Conservation (phyloP, 2,113 vertebrate species). For the Etia nguti region DNA sequence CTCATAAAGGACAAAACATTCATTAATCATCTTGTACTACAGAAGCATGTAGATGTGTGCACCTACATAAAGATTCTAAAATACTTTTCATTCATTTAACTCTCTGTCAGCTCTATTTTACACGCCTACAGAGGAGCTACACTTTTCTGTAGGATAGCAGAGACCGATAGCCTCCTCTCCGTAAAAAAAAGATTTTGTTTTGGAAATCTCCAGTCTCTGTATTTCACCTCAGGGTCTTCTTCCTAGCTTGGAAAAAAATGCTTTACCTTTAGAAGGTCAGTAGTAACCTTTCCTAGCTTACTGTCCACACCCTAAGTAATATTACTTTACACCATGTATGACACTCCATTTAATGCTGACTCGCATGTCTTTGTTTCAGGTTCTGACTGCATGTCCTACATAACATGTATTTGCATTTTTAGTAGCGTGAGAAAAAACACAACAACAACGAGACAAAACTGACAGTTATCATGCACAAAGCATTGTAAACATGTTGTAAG, state of each 20-base stretch:
- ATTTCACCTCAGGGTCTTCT: not conserved
- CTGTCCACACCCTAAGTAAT: no score
- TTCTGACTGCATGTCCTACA: not conserved
- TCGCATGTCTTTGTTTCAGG: not conserved
- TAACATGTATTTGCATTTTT: not conserved
- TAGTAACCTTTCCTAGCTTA: not conserved
- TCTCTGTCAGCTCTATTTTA: not conserved
- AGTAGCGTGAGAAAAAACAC: not conserved
- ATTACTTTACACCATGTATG: not conserved
- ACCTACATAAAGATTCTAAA: not conserved
- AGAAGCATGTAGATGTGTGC: not conserved
- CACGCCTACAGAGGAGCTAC: not conserved
- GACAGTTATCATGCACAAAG: not conserved
- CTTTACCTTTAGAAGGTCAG: not conserved
- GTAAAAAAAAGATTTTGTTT: not conserved
- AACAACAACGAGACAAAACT: not conserved
- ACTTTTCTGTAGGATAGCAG: not conserved
- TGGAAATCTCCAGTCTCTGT: not conserved
- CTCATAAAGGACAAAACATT: conserved; percentile 52
- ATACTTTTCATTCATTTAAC: not conserved
- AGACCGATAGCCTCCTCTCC: not conserved
- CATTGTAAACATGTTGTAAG: not conserved
- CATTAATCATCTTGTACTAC: not conserved
- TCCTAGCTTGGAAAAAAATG: not conserved
- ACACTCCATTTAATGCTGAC: not conserved